phyloP scores from a whole-genome alignment of 2,888 invertebrate genomes.

The Acronicta psi region DNA sequence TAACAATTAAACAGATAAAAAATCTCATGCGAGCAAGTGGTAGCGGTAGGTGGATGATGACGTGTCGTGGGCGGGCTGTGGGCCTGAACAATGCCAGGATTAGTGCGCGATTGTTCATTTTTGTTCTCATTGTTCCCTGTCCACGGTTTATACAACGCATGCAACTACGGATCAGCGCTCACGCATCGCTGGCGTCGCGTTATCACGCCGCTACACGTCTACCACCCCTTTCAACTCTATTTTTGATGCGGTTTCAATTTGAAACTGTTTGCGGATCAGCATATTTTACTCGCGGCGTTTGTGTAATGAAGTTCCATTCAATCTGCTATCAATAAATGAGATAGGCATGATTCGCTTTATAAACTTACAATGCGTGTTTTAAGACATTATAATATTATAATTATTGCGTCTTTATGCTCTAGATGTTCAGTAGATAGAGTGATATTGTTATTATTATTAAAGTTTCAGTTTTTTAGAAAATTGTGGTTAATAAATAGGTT shows the following conservation, averaged over 20 bases:
- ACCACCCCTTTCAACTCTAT: conserved; percentile 79
- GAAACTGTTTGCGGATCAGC: conserved; percentile 82
- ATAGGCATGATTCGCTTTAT: conserved; percentile 65
- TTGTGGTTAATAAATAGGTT: no score
- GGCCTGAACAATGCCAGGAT: conserved; percentile 75
- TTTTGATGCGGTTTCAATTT: conserved; percentile 78
- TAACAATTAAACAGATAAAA: conserved; percentile 46
- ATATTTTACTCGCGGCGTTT: conserved; percentile 78
- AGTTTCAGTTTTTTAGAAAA: no score
- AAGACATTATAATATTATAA: conserved; percentile 6
- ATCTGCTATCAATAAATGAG: conserved; percentile 76
- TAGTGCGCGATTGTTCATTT: conserved; percentile 75
- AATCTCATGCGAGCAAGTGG: conserved; percentile 57
- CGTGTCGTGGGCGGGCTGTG: conserved; percentile 44
- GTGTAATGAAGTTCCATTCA: conserved; percentile 77
- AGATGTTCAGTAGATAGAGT: neutral
- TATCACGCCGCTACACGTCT: conserved; percentile 78
- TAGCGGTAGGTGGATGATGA: conserved; percentile 57
- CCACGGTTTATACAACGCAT: conserved; percentile 67
- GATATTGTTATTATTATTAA: no score
- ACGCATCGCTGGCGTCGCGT: conserved; percentile 74
- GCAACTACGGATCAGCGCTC: conserved; percentile 71
- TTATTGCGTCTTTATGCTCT: conserved; percentile 8
- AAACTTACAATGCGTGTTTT: conserved; percentile 31
- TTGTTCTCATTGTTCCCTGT: conserved; percentile 73